Base-by-base conservation (phyloP, 2,888 invertebrate species). In the Ectemnius cavifrons region DNA sequence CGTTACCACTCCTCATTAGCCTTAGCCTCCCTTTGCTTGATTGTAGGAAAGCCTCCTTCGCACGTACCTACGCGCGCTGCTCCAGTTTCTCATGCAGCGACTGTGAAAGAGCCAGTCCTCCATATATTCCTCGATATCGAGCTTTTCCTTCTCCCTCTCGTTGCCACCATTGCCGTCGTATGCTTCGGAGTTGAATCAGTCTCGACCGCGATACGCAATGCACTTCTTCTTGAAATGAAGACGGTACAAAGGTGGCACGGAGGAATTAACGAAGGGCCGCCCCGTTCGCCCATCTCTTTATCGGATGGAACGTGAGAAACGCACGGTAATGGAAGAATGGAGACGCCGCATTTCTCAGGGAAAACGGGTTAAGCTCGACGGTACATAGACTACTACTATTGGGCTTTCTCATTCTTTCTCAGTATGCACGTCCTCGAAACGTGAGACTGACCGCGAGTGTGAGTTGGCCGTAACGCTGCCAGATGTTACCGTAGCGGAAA, bases 1-100 rank as follows among this genome's bases (percentile, higher is more conserved):
- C 76, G 61, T 78, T 80, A 76, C 80, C 78, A 68, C 68, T 71
- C 76, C 80, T 71, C 73, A 78, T 80, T 80, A 80, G 73, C 67
- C 69, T 37, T 63, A 71, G 37, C 65, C 46, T 67, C 65, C 71
- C 68, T 61, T 52, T 52, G 52, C 52, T 16, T 52, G 52, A 52
- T 16, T 52, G 16, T 52, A 52, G 37, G 37, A 37, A 11, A 37
- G 37, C 37, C 52, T 52, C 52, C 52, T 16, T 52, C 52, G 52
- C 16, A 14, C n/a, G 52, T 16, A 52, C n/a, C 52, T 27, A 60
- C 11, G 58, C 58, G 28, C 16, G 11, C 23, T 23, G 16, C 8
- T 23, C 14, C 23, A 28, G n/a, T 59, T 37, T 28, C 37, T 37
- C 37, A 37, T 37, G 8, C 37, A 37, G 37, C 37, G 8, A 37